Conservation (phyloP, 2,113 vertebrate genomes). For the Odocoileus virginianus region DNA sequence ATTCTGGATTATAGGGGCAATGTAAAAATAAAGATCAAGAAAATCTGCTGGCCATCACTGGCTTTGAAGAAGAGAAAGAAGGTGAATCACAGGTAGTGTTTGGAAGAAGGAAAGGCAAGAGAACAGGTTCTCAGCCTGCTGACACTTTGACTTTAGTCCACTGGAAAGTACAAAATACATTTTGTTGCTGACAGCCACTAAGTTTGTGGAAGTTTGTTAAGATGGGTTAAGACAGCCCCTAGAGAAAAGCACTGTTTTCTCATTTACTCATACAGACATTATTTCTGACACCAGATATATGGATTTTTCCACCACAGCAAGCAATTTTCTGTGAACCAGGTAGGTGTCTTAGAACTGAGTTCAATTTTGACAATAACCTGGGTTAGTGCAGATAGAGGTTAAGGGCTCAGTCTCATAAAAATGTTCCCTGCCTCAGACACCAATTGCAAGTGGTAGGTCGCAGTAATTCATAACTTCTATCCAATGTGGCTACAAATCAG, state of each 20-base stretch:
- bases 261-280: not conserved
- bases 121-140: not conserved
- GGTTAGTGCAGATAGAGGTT: not conserved
- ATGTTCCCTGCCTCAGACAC: not conserved
- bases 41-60: not conserved
- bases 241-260: not conserved
- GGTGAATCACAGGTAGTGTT: not conserved
- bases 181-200: not conserved
- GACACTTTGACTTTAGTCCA: not conserved
- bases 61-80: not conserved
- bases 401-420: not conserved
- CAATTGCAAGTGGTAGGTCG: not conserved
- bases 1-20: not conserved
- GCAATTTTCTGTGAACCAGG: not conserved
- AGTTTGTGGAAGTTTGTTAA: not conserved
- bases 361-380: not conserved
- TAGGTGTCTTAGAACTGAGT: not conserved
- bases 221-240: not conserved
- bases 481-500: not conserved
- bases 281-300: not conserved
- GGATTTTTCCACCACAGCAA: not conserved
- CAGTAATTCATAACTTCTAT: not conserved
- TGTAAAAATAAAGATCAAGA: not conserved
- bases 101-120: not conserved
- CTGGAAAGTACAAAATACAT: not conserved